Conservation (phyloP, 1,140 invertebrate genomes). For the Coptotermes formosanus region DNA sequence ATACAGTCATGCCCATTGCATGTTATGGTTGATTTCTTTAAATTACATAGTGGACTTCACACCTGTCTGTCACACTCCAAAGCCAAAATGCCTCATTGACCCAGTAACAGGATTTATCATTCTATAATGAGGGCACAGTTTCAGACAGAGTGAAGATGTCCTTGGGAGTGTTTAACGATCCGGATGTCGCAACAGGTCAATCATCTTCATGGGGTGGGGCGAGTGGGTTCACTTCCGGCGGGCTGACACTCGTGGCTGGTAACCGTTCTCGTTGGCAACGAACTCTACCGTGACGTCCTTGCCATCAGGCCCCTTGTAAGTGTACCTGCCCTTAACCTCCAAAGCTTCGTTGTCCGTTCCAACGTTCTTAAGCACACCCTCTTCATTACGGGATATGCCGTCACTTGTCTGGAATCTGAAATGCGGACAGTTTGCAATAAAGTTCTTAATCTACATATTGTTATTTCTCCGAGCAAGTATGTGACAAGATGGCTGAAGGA, state of each 20-base stretch:
- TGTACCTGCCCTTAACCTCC: conserved; percentile 2
- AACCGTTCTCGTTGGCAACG: conserved; percentile 26
- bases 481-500: too few relatives aligned
- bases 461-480: too few relatives aligned
- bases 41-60: background rate
- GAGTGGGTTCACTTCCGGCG: background rate
- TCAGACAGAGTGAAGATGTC: background rate
- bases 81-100: background rate
- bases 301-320: conserved; percentile 16
- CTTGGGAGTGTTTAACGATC: background rate
- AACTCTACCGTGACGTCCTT: conserved; percentile 14
- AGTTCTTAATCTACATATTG: too few relatives aligned
- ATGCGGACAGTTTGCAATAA: conserved; percentile 27
- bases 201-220: background rate
- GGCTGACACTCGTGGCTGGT: background rate
- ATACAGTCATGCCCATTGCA: background rate
- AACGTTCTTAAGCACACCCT: conserved; percentile 48
- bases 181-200: background rate
- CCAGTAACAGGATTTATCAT: background rate
- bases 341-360: conserved; percentile 27
- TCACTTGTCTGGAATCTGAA: conserved; percentile 52
- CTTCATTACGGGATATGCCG: conserved; percentile 49
- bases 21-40: background rate
- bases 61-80: background rate
- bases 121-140: background rate